These are phyloP conservation scores for Heliconius eleuchia DNA, from an alignment of 1,140 invertebrate genomes.

Conservation along the genomic window DNA sequence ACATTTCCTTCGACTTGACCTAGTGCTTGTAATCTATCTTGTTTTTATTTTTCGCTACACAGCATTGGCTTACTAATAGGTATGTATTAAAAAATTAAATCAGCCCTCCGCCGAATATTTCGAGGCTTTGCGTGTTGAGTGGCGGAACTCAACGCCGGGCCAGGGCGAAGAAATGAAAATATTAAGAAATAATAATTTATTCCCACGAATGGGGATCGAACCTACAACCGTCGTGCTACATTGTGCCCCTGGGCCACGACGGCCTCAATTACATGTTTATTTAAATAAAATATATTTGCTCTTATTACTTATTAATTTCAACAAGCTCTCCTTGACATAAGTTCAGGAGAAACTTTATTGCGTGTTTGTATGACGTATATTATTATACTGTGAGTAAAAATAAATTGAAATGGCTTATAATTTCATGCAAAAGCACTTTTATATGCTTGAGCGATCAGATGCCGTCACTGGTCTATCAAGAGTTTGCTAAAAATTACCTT, in stretches of 20 bases:
- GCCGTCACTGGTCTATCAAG: constrained; percentile 2
- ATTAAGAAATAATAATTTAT: too few species aligned
- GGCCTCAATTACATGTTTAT: too few species aligned
- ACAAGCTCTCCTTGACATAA: constrained; percentile 23
- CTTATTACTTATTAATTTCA: constrained; percentile 7
- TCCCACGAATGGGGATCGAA: too few species aligned
- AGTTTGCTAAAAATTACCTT: constrained; percentile 38
- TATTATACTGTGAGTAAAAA: constrained; percentile 21
- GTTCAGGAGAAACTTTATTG: constrained; percentile 27
- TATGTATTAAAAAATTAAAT: not conserved
- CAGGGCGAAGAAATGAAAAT: too few species aligned
- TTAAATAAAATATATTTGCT: not conserved
- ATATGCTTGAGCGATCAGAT: constrained; percentile 14
- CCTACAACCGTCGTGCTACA: too few species aligned
- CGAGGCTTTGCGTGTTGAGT: too few species aligned
- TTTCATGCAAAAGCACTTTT: constrained; percentile 38
- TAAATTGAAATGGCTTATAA: constrained; percentile 30
- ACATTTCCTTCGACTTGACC: not conserved
- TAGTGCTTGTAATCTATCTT: not conserved
- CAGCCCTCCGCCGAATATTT: too few species aligned
- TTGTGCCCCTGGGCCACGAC: too few species aligned
- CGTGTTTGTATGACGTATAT: not conserved
- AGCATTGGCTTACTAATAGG: not conserved
- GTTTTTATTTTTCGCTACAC: not conserved
- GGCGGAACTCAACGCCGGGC: too few species aligned